These are phyloP conservation scores for Pteria penguin DNA, from an alignment of 2,888 invertebrate genomes.

Conservation along the genomic window DNA sequence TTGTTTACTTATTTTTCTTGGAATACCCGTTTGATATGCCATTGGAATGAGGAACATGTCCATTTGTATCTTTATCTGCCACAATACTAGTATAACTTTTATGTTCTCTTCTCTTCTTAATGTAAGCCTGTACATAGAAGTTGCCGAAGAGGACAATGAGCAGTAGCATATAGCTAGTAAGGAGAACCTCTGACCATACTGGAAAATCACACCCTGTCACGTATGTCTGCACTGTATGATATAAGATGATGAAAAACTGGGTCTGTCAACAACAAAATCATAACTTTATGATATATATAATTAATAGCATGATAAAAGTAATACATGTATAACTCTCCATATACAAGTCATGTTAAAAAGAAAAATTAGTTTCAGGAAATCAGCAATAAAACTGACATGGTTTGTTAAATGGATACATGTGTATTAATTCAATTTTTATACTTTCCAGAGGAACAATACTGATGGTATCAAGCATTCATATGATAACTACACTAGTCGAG, in stretches of 20 bases:
- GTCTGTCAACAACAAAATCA: slow-evolving; percentile 83
- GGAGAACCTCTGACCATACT: slow-evolving; percentile 82
- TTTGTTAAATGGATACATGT: no score
- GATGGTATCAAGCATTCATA: no score
- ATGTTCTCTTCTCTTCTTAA: slow-evolving; percentile 43
- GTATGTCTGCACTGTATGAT: slow-evolving; percentile 90
- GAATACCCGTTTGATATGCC: slow-evolving; percentile 26
- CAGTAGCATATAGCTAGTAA: slow-evolving; percentile 90
- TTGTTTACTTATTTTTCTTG: not conserved
- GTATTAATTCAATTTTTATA: no score
- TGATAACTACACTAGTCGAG: no score
- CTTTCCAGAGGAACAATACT: no score
- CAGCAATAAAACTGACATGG: no score
- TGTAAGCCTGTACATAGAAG: slow-evolving; percentile 85
- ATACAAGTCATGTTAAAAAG: no score
- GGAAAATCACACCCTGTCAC: slow-evolving; percentile 92
- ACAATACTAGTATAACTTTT: slow-evolving; percentile 44
- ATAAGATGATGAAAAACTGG: slow-evolving; percentile 91
- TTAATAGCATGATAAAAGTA: no score
- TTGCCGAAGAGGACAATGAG: slow-evolving; percentile 97
- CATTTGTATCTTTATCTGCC: slow-evolving; percentile 18
- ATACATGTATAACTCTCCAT: no score
- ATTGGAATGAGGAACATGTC: slow-evolving; percentile 3
- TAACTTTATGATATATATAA: no score
- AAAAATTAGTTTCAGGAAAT: no score